Evolutionary conservation across 2,888 invertebrate genomes (phyloP).

Genomic region (Cheilosia vernalis): DNA sequence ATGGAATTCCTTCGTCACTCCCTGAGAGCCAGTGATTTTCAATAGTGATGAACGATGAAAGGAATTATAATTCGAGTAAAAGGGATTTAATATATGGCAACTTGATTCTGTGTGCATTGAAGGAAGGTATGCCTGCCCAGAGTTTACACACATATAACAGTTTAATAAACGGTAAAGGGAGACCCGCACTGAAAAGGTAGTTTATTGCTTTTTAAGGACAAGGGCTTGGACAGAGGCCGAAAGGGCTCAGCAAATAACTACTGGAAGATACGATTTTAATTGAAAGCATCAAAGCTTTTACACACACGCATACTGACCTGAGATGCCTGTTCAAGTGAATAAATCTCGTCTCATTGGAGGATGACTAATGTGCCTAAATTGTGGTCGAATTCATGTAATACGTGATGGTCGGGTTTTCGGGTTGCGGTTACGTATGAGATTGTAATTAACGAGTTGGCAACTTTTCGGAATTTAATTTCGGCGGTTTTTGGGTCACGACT

Average conservation of each 20-base stretch:
- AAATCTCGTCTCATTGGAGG: slow-evolving; percentile 63
- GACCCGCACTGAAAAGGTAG: slow-evolving; percentile 57
- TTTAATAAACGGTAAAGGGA: slow-evolving; percentile 69
- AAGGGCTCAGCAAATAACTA: slow-evolving; percentile 50
- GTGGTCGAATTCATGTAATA: slow-evolving; percentile 36
- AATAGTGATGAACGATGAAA: slow-evolving; percentile 62
- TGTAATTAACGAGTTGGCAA: slow-evolving; percentile 41
- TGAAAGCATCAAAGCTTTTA: slow-evolving; percentile 67
- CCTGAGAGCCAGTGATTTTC: slow-evolving; percentile 54
- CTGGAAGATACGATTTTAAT: slow-evolving; percentile 65
- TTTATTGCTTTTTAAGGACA: slow-evolving; percentile 37
- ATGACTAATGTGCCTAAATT: slow-evolving; percentile 68
- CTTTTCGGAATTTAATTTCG: not conserved
- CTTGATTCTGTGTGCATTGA: slow-evolving; percentile 16
- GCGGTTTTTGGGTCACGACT: not conserved
- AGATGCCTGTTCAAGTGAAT: slow-evolving; percentile 62
- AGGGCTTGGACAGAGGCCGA: slow-evolving; percentile 23
- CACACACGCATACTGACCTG: slow-evolving; percentile 25
- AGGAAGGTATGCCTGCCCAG: not conserved
- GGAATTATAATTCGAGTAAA: slow-evolving; percentile 61
- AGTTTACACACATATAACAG: slow-evolving; percentile 44
- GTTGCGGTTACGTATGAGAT: slow-evolving; percentile 9
- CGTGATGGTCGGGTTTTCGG: slow-evolving; percentile 20
- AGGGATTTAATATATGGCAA: slow-evolving; percentile 57
- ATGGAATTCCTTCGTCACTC: slow-evolving; percentile 30